These are phyloP conservation scores for Petrosia ficiformis DNA, from an alignment of 37 sponge, comb jelly and placozoan species.

Conservation along the genomic window DNA sequence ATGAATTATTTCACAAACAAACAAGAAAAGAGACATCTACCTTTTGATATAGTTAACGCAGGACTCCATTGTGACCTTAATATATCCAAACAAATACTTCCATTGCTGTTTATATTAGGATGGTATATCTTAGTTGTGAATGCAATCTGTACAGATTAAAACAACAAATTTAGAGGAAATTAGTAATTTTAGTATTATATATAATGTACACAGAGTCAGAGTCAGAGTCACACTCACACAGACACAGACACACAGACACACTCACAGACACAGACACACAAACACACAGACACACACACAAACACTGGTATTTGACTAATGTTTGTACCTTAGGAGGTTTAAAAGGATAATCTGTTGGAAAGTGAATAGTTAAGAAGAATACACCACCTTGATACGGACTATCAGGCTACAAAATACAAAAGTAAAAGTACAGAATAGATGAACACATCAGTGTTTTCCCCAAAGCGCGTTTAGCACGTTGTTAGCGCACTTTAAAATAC, in stretches of 20 bases:
- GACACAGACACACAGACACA: neutral
- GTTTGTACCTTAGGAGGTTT: constrained; percentile 82
- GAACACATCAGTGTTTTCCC: too few relatives aligned
- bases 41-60: constrained; percentile 69
- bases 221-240: neutral
- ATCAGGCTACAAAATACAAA: constrained; percentile 52
- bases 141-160: constrained; percentile 42
- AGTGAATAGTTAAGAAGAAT: constrained; percentile 95
- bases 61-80: constrained; percentile 93
- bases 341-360: constrained; percentile 96
- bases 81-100: constrained; percentile 96
- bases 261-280: neutral
- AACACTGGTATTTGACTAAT: neutral
- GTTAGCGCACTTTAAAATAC: too few relatives aligned
- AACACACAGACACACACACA: neutral
- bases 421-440: constrained; percentile 8
- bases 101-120: constrained; percentile 96
- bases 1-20: neutral
- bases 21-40: constrained; percentile 1
- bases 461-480: neutral
- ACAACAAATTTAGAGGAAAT: neutral
- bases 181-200: too few relatives aligned
- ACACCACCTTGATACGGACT: constrained; percentile 86
- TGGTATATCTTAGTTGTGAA: constrained; percentile 96
- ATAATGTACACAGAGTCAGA: neutral